Evolutionary conservation across 1,140 invertebrate species (phyloP), one percentile per base, ranked within the genome.

Genomic region (Tetramorium alpestre): DNA sequence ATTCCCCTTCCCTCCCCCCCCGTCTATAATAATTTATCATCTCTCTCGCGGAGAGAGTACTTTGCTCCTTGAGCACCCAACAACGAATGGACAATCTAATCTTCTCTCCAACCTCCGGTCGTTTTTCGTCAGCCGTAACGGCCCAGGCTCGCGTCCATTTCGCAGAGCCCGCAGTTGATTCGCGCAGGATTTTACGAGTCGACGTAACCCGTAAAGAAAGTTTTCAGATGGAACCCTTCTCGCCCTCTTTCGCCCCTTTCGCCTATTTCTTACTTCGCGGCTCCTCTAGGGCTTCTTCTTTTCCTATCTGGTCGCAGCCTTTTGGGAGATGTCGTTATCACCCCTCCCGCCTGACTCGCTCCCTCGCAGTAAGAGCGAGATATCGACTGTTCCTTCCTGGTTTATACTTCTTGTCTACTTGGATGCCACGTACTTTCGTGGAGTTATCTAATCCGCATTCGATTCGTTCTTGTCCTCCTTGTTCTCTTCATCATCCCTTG

Each of bases 191-290:
- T 90, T 90, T 88, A 90, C 88, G 88, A 90, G 86, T 82, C 64
- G 62, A 60, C 75, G 80, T 90, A 85, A 49, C 44, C 56, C 86
- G 76, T 89, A 90, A 90, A 88, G 80, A 90, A 90, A 90, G 54
- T 90, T 90, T 88, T 88, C 86, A 77, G 88, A 90, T 88, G 41
- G 69, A 88, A 44, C 78, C 11, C 70, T 72, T 56, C 38, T 69
- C 38, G 41, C 75, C 28, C 38, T 60, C 56, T 41, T 33, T n/a
- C 11, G 13, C 6, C 10, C 13, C 16, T 33, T 33, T 33, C 33
- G 3, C 33, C 33, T 33, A 16, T 54, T 47, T 51, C 72, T 85
- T 69, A 70, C 28, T 44, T 16, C 41, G 33, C 33, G 77, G 77
- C n/a, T 62, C 33, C 85, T 41, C 64, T 65, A 13, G 41, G 69